A percentile compares a stretch with the other conserved stretches of the same genome.
These are phyloP conservation scores for Hippocampus mohnikei DNA, from an alignment of 2,113 vertebrate species.

Conservation along the genomic window DNA sequence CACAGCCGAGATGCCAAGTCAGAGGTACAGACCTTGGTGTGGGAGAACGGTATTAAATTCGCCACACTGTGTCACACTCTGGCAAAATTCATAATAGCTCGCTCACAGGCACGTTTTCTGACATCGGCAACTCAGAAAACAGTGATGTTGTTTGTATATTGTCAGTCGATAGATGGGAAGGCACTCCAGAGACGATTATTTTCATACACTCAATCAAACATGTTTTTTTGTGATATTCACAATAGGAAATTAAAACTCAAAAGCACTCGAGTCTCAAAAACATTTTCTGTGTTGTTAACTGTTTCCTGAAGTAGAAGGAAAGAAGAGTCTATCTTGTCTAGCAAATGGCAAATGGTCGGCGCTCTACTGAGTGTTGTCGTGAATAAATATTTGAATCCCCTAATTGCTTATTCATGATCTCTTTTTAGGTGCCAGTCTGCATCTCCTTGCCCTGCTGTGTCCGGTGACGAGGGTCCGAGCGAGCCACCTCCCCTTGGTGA, in stretches of 20 bases:
- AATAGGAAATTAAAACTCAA: neutral
- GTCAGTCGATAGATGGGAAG: neutral
- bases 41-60: neutral
- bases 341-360: neutral
- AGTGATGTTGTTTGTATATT: neutral
- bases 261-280: neutral
- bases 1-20: too few species aligned
- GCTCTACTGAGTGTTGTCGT: neutral
- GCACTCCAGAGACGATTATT: neutral
- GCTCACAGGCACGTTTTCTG: neutral
- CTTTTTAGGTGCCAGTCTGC: slow-evolving; percentile 86
- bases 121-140: neutral
- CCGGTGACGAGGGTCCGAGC: slow-evolving; percentile 73
- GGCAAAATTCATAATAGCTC: neutral
- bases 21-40: too few species aligned
- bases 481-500: slow-evolving; percentile 80
- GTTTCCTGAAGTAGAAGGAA: neutral
- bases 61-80: neutral
- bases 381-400: slow-evolving; percentile 10
- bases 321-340: neutral
- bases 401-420: slow-evolving; percentile 48
- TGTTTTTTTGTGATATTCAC: neutral
- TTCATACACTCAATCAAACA: neutral
- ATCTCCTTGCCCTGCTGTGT: slow-evolving; percentile 81
- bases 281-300: slow-evolving; percentile 4